phyloP scores from a whole-genome alignment of 2,888 invertebrate genomes.

The Sinhomidia bicolor region DNA sequence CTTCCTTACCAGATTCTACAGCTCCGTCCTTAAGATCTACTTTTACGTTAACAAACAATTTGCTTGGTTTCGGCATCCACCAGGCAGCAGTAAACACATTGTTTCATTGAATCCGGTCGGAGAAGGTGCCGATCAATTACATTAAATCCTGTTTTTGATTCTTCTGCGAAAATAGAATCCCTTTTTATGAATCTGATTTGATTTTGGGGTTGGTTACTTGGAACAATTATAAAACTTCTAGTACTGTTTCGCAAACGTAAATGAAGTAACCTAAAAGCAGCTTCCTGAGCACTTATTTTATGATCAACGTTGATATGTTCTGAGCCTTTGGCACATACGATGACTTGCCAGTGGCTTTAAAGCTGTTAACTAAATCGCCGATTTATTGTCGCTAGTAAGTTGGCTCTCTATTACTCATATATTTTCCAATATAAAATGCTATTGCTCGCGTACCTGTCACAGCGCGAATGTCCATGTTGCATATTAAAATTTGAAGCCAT shows the following conservation, averaged over 20 bases:
- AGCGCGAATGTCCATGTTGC: constrained; percentile 67
- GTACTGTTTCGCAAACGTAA: constrained; percentile 30
- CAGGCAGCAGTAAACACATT: constrained; percentile 51
- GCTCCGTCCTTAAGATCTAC: too few species aligned
- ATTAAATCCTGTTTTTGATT: constrained; percentile 22
- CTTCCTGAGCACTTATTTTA: constrained; percentile 54
- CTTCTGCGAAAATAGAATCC: neutral
- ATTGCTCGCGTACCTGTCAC: constrained; percentile 53
- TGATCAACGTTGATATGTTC: constrained; percentile 12
- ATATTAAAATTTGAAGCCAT: constrained; percentile 48
- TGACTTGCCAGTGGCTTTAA: neutral
- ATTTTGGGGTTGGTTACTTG: neutral
- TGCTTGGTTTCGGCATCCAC: neutral
- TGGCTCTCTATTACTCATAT: constrained; percentile 66
- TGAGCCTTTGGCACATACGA: neutral
- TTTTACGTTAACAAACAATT: too few species aligned
- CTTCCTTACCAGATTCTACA: too few species aligned
- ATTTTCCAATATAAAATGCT: constrained; percentile 70
- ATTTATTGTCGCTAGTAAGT: neutral
- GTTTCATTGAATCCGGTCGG: constrained; percentile 38
- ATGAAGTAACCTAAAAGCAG: constrained; percentile 32
- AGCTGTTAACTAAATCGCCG: neutral
- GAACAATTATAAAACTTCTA: constrained; percentile 36
- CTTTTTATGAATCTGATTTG: constrained; percentile 5
- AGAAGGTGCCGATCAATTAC: constrained; percentile 41